Conservation (phyloP, 2,113 vertebrate genomes). For the Thamnophis sirtalis region DNA sequence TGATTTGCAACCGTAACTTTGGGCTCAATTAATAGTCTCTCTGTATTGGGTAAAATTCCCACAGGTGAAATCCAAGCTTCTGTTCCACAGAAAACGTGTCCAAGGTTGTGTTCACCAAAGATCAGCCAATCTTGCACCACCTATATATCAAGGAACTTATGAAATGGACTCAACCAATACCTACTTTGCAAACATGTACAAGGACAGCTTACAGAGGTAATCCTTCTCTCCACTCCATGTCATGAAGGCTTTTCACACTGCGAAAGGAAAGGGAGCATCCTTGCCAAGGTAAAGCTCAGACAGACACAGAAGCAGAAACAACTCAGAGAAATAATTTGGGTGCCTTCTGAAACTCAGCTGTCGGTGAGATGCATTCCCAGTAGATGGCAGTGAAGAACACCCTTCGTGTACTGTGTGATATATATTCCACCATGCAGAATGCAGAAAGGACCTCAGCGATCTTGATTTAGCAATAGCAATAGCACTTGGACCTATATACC, state of each 20-base stretch:
- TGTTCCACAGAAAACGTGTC: neutral
- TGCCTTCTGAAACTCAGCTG: neutral
- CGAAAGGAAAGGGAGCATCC: neutral
- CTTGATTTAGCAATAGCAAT: neutral
- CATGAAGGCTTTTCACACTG: neutral
- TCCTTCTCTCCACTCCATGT: no score
- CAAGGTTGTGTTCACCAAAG: neutral
- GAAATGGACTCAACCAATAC: neutral
- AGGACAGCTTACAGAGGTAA: neutral
- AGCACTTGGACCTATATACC: no score
- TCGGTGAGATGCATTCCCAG: neutral
- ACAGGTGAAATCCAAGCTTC: neutral
- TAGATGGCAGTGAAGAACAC: slow-evolving; percentile 11
- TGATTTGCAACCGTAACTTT: neutral
- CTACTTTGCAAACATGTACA: neutral
- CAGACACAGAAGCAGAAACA: neutral
- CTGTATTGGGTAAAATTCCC: neutral
- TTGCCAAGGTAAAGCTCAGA: neutral
- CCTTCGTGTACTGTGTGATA: neutral
- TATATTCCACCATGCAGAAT: no score
- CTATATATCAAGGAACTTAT: no score
- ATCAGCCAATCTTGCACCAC: neutral
- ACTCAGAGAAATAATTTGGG: no score
- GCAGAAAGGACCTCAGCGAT: no score
- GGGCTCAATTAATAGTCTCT: neutral